Base-by-base conservation (phyloP, 2,797 vertebrate species). In the Synaphobranchus kaupii region DNA sequence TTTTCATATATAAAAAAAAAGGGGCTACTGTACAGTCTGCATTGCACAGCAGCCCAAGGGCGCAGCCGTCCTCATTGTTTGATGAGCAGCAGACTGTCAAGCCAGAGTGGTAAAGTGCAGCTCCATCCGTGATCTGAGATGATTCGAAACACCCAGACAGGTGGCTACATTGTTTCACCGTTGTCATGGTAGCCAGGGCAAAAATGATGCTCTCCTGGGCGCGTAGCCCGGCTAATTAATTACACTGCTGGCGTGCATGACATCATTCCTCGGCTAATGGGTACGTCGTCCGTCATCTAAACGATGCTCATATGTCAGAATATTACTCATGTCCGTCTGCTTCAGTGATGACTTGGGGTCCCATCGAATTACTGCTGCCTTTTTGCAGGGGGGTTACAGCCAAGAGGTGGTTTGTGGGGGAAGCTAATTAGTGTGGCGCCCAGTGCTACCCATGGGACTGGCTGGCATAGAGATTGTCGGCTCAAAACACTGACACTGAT, bases 241-340 rank as follows among this genome's bases (percentile, higher is more conserved):
- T 22, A 80, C 31, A 48, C 76, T 44, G 76, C 85, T 86, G 89
- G 91, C 91, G 88, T 90, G 87, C 89, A 88, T 52, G 86, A 86
- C 76, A 86, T 86, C 58, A 86, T 82, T 68, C 39, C 52, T 66
- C 10, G 60, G 86, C 90, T 92, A 87, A 90, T 90, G 63, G 85
- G 25, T 48, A 25, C 34, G 83, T 71, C 17, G 56, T 86, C 82
- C 25, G 0, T 86, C 63, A 78, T 87, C 76, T 80, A 44, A 80
- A 47, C 17, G 13, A 80, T 25, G 34, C 39, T 25, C 39, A 8
- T 47, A 15, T 80, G 76, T 80, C 34, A 22, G 71, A 34, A 15
- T 47, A 47, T 80, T 80, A 22, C 76, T 80, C 76, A 47, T 47
- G 17, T 80, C 76, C 17, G 81, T 88, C 85, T 87, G 83, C 85